These are phyloP conservation scores for Pseudorasbora parva DNA, from an alignment of 2,113 vertebrate genomes.

Conservation along the genomic window DNA sequence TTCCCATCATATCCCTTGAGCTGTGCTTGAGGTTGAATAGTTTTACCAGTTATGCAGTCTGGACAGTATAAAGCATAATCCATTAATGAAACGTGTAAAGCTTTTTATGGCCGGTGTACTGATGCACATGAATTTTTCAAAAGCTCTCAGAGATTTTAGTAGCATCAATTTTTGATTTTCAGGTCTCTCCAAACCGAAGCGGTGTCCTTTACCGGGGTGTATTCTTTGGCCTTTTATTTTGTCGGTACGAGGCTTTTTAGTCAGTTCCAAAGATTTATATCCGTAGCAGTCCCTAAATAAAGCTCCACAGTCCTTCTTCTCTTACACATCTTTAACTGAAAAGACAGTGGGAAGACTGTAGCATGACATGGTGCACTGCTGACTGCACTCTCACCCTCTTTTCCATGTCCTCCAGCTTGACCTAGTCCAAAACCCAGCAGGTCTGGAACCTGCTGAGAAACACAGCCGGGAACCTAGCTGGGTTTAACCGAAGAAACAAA, in stretches of 20 bases:
- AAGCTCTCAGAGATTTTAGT: constrained; percentile 16
- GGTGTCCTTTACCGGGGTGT: neutral
- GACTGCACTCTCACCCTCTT: neutral
- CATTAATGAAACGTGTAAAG: constrained; percentile 10
- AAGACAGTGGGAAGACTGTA: neutral
- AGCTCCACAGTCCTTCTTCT: neutral
- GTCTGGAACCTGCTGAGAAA: constrained; percentile 13
- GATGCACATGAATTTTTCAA: constrained; percentile 15
- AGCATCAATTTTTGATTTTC: constrained; percentile 14
- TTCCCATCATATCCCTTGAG: neutral
- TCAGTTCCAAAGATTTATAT: neutral
- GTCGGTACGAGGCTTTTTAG: neutral
- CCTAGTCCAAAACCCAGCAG: constrained; percentile 28
- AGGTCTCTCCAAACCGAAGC: neutral
- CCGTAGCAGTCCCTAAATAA: neutral
- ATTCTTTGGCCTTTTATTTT: neutral
- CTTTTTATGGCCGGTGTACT: constrained; percentile 21
- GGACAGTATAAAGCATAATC: neutral
- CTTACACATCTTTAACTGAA: neutral
- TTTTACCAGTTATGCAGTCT: constrained; percentile 36
- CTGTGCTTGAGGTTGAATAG: constrained; percentile 6
- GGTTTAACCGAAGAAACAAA: constrained; percentile 12
- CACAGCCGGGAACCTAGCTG: constrained; percentile 2
- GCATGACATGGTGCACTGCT: neutral
- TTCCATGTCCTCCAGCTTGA: constrained; percentile 25